Conservation (phyloP, 2,888 invertebrate genomes). For the Stenodema calcarata region DNA sequence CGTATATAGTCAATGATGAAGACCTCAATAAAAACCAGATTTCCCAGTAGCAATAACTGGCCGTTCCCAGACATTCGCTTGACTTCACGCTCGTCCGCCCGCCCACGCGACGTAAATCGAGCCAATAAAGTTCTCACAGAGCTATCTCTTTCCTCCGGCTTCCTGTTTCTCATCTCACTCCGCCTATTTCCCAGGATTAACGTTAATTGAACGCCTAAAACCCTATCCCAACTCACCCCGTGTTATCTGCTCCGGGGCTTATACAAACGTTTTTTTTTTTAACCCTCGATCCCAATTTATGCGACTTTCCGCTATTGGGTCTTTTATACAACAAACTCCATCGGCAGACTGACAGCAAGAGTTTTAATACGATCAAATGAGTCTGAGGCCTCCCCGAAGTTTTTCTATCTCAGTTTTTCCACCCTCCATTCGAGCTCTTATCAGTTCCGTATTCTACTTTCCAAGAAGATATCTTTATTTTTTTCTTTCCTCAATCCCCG, state of each 20-base stretch:
- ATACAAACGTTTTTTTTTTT: background rate
- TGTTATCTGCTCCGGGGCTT: conserved; percentile 19
- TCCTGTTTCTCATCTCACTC: background rate
- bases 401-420: conserved; percentile 10
- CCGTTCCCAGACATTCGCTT: background rate
- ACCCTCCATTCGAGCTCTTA: conserved; percentile 4
- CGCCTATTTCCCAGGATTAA: background rate
- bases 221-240: conserved; percentile 17
- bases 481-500: background rate
- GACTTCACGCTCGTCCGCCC: background rate
- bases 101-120: background rate
- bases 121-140: background rate
- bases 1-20: too few relatives aligned
- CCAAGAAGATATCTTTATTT: conserved; percentile 11
- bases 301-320: conserved; percentile 26
- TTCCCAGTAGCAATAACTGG: background rate
- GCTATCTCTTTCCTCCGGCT: background rate
- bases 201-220: conserved; percentile 30
- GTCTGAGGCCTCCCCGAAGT: conserved; percentile 16
- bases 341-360: conserved; percentile 1
- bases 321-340: background rate
- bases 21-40: background rate
- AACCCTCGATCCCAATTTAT: conserved; percentile 2
- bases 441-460: conserved; percentile 11
- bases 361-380: conserved; percentile 29